These are phyloP conservation scores for Eurytoma californica DNA, from an alignment of 2,888 invertebrate species.

Conservation along the genomic window DNA sequence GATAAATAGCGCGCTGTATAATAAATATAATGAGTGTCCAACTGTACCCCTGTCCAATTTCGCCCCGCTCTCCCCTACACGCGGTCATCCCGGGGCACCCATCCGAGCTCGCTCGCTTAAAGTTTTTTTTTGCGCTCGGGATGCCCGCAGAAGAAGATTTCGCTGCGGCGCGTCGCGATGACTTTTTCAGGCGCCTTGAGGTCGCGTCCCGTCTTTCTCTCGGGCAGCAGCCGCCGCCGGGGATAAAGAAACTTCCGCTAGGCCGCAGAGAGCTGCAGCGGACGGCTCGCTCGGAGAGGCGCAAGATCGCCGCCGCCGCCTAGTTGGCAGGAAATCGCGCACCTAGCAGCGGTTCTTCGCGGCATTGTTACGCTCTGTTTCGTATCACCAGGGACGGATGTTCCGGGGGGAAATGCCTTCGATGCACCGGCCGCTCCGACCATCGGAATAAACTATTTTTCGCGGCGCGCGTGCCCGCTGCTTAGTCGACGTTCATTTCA, in stretches of 20 bases:
- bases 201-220: conserved; percentile 7
- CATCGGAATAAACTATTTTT: too few relatives aligned
- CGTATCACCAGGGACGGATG: conserved; percentile 55
- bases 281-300: too few relatives aligned
- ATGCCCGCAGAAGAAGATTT: conserved; percentile 8
- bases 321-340: conserved; percentile 56
- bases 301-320: conserved; percentile 13
- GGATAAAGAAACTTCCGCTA: conserved; percentile 47
- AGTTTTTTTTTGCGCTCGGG: too few relatives aligned
- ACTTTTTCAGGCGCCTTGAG: conserved; percentile 34
- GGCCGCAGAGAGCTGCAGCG: background rate
- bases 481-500: too few relatives aligned
- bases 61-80: too few relatives aligned
- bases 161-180: background rate
- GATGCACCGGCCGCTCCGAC: background rate
- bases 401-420: conserved; percentile 45
- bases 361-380: conserved; percentile 67
- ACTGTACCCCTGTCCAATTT: too few relatives aligned
- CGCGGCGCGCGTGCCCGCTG: too few relatives aligned
- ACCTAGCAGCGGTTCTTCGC: conserved; percentile 55
- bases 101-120: too few relatives aligned
- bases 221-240: background rate
- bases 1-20: too few relatives aligned
- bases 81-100: too few relatives aligned
- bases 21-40: too few relatives aligned